Evolutionary conservation across 1,140 invertebrate genomes (phyloP).

Genomic region (Microplitis demolitor): DNA sequence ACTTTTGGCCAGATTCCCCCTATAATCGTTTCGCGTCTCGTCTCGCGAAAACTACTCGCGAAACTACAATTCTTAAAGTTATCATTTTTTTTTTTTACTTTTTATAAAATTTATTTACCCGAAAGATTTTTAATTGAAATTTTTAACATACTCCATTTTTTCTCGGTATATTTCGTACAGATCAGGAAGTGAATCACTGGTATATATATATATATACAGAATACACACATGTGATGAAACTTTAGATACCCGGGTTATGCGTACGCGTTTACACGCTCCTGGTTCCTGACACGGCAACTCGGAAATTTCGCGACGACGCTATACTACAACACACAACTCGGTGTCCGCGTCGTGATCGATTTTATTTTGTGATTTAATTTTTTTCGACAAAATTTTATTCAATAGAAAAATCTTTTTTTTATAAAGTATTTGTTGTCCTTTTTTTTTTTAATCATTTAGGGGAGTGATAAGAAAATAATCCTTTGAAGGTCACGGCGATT

Average conservation of each 20-base stretch:
- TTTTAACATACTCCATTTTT: too few relatives aligned
- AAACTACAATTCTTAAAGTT: too few relatives aligned
- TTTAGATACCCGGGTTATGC: background rate
- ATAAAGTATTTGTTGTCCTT: background rate
- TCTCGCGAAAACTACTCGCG: too few relatives aligned
- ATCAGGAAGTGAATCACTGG: too few relatives aligned
- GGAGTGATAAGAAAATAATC: background rate
- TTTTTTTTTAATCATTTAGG: background rate
- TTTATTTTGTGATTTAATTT: background rate
- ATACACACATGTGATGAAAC: background rate
- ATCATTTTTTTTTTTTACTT: too few relatives aligned
- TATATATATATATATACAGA: too few relatives aligned
- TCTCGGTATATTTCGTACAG: too few relatives aligned
- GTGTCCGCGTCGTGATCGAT: too few relatives aligned
- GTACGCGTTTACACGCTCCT: background rate
- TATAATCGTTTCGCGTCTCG: conserved; percentile 29
- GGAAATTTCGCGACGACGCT: conserved; percentile 8
- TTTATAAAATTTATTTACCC: too few relatives aligned
- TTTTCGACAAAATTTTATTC: background rate
- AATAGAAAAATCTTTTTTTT: background rate
- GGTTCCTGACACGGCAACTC: background rate
- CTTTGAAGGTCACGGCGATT: conserved; percentile 5
- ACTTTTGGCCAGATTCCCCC: conserved; percentile 27
- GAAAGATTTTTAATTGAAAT: too few relatives aligned
- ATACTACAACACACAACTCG: too few relatives aligned